Conservation (phyloP, 1,140 invertebrate species). For the Caerostris extrusa region DNA sequence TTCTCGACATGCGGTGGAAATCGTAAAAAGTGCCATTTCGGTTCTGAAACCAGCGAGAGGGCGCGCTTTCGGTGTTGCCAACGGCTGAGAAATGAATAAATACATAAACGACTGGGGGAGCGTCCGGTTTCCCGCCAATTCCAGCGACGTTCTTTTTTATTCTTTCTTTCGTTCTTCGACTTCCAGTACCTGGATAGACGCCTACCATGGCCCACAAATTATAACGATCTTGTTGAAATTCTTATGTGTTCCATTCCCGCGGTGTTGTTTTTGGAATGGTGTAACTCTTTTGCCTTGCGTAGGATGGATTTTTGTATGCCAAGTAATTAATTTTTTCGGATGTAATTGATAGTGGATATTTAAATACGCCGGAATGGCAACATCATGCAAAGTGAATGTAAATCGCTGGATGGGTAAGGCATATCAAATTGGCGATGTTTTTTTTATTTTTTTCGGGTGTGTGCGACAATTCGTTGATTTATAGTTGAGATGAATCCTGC, state of each 20-base stretch:
- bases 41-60: conserved; percentile 56
- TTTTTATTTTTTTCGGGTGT: no score
- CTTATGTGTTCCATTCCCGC: background rate
- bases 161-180: background rate
- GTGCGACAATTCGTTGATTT: no score
- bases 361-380: background rate
- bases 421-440: no score
- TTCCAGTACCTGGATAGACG: background rate
- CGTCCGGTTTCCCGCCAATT: conserved; percentile 70
- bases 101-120: conserved; percentile 48
- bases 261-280: background rate
- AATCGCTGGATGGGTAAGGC: background rate
- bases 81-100: conserved; percentile 70
- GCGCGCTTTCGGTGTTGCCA: conserved; percentile 70
- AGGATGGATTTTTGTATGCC: background rate
- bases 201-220: conserved; percentile 40
- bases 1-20: conserved; percentile 73
- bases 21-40: conserved; percentile 76
- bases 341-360: background rate
- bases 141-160: background rate
- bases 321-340: conserved; percentile 28
- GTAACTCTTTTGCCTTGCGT: conserved; percentile 10
- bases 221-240: conserved; percentile 56
- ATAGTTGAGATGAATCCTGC: no score
- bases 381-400: background rate